These are phyloP conservation scores for Ichneumon xanthorius DNA, from an alignment of 2,888 invertebrate species.

Conservation along the genomic window DNA sequence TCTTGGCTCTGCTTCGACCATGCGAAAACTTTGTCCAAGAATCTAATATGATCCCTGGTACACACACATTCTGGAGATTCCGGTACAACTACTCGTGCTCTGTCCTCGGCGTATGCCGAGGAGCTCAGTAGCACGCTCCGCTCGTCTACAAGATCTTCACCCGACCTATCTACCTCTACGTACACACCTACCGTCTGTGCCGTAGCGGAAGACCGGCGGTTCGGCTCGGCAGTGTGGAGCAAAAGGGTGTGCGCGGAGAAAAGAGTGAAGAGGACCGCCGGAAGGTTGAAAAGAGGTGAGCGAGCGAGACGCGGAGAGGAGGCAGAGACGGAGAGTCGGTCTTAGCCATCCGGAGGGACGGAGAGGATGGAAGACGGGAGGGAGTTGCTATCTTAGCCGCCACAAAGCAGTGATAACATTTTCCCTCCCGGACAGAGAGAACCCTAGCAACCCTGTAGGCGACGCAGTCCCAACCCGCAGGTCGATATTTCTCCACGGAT, in stretches of 20 bases:
- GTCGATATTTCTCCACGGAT: constrained; percentile 71
- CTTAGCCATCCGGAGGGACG: constrained; percentile 6
- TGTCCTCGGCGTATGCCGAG: constrained; percentile 39
- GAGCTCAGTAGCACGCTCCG: constrained; percentile 41
- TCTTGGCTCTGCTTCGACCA: constrained; percentile 78
- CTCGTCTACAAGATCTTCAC: constrained; percentile 37
- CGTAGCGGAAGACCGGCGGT: background rate
- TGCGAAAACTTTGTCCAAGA: constrained; percentile 84
- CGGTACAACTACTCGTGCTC: constrained; percentile 61
- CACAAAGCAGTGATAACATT: constrained; percentile 85
- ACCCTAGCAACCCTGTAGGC: constrained; percentile 83
- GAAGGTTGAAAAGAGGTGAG: constrained; percentile 43
- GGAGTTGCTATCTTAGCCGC: constrained; percentile 84
- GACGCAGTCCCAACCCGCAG: constrained; percentile 68
- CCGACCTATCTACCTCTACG: constrained; percentile 23
- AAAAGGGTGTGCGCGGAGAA: constrained; percentile 18
- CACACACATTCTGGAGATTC: constrained; percentile 83
- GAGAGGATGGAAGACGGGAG: constrained; percentile 64
- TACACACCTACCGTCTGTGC: background rate
- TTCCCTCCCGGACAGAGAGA: constrained; percentile 83
- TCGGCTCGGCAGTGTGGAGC: background rate
- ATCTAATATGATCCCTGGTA: constrained; percentile 84
- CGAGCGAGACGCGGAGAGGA: constrained; percentile 28
- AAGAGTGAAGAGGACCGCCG: constrained; percentile 65
- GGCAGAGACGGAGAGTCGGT: constrained; percentile 39